Base-by-base conservation (phyloP, 2,888 invertebrate genomes). In the Caenorhabditis sinica region DNA sequence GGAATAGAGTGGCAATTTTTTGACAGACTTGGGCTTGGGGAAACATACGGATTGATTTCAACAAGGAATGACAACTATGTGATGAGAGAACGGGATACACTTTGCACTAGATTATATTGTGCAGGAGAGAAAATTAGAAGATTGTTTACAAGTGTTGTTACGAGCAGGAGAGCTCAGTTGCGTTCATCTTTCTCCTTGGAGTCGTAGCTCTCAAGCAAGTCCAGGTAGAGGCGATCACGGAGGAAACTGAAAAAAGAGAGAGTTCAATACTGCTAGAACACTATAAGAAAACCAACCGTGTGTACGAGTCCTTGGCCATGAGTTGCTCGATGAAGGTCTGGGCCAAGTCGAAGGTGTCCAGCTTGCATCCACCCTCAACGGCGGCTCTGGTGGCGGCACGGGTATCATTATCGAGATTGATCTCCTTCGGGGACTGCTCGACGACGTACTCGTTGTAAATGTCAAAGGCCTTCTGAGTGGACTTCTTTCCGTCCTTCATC, bases 371-470 rank as follows among this genome's bases (percentile, higher is more conserved):
- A 30, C 61, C 84, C 58, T 90, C 89, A 58, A 92, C 53, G 0
- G 91, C 90, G 8, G 90, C 89, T 56, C 90, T 88, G 13, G 92
- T 92, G 17, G 91, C 90, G 23, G 86, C 83, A 25, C 90, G 87
- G 11, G 91, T 91, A 69, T 88, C 89, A 51, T 90, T 89, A 68
- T 92, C 92, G 36, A 92, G 83, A 69, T 92, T 92, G 15, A 92
- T 89, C 89, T 92, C 91, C 76, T 87, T 88, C 15, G 86, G 85
- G 0, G 91, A 87, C n/a, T 83, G 79, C 45, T 92, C 91, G 17
- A 63, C 73, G 28, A 92, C 86, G 72, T 83, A 92, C 30, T 85
- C 83, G 49, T 83, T 85, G 86, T 85, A 92, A 79, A 92, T 92
- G 23, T 90, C 89, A 17, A 89, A 82, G 0, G 90, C 91, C 61